Conservation (phyloP, 1,140 invertebrate genomes). For the Aphelenchoides besseyi region DNA sequence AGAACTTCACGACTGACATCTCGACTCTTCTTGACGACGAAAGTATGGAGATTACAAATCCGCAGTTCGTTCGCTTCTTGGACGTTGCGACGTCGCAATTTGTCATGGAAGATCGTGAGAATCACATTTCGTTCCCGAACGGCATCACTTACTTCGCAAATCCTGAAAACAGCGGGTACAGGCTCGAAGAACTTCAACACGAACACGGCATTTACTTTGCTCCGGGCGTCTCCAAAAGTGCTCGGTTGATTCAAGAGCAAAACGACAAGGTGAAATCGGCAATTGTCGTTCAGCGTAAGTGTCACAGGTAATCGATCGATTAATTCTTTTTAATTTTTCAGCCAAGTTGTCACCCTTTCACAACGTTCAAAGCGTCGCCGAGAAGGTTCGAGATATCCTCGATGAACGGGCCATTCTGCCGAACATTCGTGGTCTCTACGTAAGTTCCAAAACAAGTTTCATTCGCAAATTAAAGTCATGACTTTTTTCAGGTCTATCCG, state of each 20-base stretch:
- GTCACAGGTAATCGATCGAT: too few species aligned
- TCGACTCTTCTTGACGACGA: background rate
- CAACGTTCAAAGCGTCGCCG: background rate
- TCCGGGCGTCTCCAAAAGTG: background rate
- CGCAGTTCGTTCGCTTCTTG: background rate
- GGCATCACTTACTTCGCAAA: background rate
- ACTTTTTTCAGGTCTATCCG: too few species aligned
- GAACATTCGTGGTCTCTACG: background rate
- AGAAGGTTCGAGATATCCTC: too few species aligned
- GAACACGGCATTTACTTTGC: background rate
- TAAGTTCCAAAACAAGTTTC: too few species aligned
- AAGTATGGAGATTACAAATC: background rate
- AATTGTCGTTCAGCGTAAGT: background rate
- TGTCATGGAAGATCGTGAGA: background rate
- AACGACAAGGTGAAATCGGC: background rate
- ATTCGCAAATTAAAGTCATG: too few species aligned
- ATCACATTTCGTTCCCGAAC: background rate
- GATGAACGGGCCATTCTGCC: background rate
- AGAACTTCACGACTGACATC: background rate
- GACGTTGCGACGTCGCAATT: background rate
- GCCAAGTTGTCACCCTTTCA: background rate
- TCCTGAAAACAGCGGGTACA: background rate
- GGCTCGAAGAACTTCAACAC: background rate
- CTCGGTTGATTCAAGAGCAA: background rate
- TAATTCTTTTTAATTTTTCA: background rate